Base-by-base conservation (phyloP, 2,113 vertebrate genomes). In the Arothron firmamentum region DNA sequence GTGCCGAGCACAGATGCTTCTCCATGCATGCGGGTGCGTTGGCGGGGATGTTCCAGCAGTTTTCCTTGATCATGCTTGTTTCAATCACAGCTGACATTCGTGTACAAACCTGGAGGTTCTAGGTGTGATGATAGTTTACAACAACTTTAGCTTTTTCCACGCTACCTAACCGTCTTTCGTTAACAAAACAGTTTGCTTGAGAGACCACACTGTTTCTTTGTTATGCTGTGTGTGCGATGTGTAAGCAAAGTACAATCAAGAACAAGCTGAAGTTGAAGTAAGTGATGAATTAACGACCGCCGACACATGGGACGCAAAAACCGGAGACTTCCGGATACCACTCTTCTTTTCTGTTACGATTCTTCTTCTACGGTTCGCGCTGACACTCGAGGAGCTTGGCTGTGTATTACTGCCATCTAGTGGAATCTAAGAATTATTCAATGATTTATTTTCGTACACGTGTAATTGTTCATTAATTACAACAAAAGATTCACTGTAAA, bases 21-120 rank as follows among this genome's bases (percentile, higher is more conserved):
- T 98, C 96, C 96, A 98, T 97, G 71, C 94, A 95, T 0, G 95
- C 94, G 2, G 96, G 95, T 0, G 95, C 94, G 67, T 92, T 94
- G 2, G 93, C 92, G 0, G 94, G 94, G 14, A 94, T 92, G 72
- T 90, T 92, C 95, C 96, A 97, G 3, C 73, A 75, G 65, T 89
- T 91, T 28, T 92, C 91, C 73, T 91, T 91, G 2, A 88, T 78
- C 91, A 92, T 92, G n/a, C 28, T 85, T 1, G 71, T 61, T 45
- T 78, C 74, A 14, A 71, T 77, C 1, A 77, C 68, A 60, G 69
- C 69, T 69, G 85, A 85, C 85, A 85, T 84, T 52, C 73, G 75
- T 65, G 56, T 11, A 16, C 17, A 23, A 20, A 7, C 2, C 20
- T 42, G 8, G 6, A 48, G 14, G 10, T 45, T 21, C 1, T 54